These are phyloP conservation scores for Drosophila guanche DNA, from an alignment of 1,140 invertebrate species.

Conservation along the genomic window DNA sequence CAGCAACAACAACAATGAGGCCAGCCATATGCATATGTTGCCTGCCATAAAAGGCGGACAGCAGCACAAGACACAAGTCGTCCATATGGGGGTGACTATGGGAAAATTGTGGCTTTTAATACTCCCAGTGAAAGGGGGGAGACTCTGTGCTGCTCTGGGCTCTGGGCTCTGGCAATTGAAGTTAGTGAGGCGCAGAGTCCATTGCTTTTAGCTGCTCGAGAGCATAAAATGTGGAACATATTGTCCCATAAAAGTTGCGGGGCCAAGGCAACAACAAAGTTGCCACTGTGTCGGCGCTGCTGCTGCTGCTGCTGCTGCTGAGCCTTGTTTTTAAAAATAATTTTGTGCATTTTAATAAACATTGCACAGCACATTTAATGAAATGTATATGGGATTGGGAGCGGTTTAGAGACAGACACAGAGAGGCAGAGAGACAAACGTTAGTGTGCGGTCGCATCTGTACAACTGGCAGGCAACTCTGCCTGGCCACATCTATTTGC, in stretches of 20 bases:
- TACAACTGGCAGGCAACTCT: slow-evolving; percentile 18
- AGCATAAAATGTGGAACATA: slow-evolving; percentile 59
- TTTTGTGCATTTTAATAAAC: slow-evolving; percentile 79
- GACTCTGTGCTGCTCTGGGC: no score
- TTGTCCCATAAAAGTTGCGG: neutral
- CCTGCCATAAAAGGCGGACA: slow-evolving; percentile 58
- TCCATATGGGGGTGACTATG: slow-evolving; percentile 45
- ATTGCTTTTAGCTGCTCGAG: slow-evolving; percentile 58
- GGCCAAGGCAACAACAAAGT: slow-evolving; percentile 32
- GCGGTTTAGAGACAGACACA: slow-evolving; percentile 7
- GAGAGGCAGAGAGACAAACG: neutral
- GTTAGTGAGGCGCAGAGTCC: slow-evolving; percentile 60
- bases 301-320: neutral
- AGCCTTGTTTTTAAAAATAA: slow-evolving; percentile 64
- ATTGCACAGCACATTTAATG: slow-evolving; percentile 68
- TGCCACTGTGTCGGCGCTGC: neutral
- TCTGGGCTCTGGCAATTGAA: slow-evolving; percentile 43
- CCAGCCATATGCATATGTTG: slow-evolving; percentile 75
- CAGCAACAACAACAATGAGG: slow-evolving; percentile 25
- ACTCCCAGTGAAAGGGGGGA: neutral
- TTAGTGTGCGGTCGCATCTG: slow-evolving; percentile 23
- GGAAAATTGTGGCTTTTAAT: slow-evolving; percentile 50
- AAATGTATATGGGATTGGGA: slow-evolving; percentile 37
- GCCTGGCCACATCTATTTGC: slow-evolving; percentile 73
- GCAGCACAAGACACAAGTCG: slow-evolving; percentile 50